These are phyloP conservation scores for Zophobas atratus DNA, from an alignment of 1,140 invertebrate genomes.

Conservation along the genomic window DNA sequence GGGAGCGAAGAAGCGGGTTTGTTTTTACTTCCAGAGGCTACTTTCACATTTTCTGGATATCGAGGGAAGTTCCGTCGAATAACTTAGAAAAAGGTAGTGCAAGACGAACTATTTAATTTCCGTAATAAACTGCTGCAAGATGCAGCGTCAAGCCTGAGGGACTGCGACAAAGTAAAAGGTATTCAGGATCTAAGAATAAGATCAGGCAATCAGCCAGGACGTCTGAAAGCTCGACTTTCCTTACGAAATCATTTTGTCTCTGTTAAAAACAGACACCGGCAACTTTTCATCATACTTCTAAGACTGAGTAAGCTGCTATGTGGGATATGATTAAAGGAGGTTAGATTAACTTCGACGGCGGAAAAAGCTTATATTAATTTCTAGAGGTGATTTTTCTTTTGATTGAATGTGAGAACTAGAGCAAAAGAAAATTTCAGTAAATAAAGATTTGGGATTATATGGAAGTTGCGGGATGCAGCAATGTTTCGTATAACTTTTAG, in stretches of 20 bases:
- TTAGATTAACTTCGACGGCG: too few species aligned
- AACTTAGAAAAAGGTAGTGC: not conserved
- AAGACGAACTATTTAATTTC: too few species aligned
- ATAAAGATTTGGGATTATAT: too few species aligned
- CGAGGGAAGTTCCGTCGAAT: not conserved
- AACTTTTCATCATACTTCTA: constrained; percentile 25
- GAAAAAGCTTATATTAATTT: too few species aligned
- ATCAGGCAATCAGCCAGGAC: constrained; percentile 30
- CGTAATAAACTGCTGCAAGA: not conserved
- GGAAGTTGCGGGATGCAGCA: too few species aligned
- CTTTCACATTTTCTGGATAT: too few species aligned
- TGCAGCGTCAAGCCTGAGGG: not conserved
- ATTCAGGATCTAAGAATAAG: constrained; percentile 2
- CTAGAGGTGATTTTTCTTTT: too few species aligned
- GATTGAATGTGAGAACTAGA: too few species aligned
- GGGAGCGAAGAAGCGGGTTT: too few species aligned
- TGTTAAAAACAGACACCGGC: constrained; percentile 1
- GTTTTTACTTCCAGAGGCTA: too few species aligned
- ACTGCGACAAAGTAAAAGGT: constrained; percentile 1
- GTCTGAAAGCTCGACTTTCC: not conserved
- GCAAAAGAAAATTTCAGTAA: too few species aligned
- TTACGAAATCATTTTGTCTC: constrained; percentile 14
- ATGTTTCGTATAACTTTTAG: too few species aligned
- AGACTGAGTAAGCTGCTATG: constrained; percentile 4
- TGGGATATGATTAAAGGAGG: not conserved